Conservation (phyloP, 53 echinoderm and acorn worm species). For the Zoroaster sp. region DNA sequence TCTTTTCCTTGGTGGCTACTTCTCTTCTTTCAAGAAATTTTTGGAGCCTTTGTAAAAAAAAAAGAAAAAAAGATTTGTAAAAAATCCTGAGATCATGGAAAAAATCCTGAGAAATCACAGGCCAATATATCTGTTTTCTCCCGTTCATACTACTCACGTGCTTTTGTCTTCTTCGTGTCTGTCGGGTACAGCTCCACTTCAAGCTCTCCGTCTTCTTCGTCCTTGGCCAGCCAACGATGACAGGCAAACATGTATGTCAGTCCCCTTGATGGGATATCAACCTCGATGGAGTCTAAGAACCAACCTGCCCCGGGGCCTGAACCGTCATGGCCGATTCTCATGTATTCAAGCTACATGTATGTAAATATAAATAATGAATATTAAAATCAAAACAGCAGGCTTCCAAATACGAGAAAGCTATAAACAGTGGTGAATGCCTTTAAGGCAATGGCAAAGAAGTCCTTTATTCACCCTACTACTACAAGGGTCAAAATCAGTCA, state of each 20-base stretch:
- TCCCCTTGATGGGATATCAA: slow-evolving; percentile 92
- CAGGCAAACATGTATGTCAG: slow-evolving; percentile 87
- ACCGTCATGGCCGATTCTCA: slow-evolving; percentile 91
- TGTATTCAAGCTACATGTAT: slow-evolving; percentile 77
- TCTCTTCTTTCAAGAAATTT: not conserved
- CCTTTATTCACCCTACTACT: too few species aligned
- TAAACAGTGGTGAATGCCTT: too few species aligned
- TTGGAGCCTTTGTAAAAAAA: not conserved
- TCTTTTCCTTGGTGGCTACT: too few species aligned
- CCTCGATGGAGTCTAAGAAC: slow-evolving; percentile 90
- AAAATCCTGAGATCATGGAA: too few species aligned
- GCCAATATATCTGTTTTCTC: too few species aligned
- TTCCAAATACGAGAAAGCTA: too few species aligned
- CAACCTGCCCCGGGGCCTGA: slow-evolving; percentile 97
- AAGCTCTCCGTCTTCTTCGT: slow-evolving; percentile 94
- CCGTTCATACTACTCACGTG: slow-evolving; percentile 80
- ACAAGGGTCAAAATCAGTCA: too few species aligned
- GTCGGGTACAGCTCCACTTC: slow-evolving; percentile 94
- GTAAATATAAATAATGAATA: not conserved
- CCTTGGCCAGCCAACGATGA: slow-evolving; percentile 96
- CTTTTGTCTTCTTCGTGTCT: slow-evolving; percentile 80
- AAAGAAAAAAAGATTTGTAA: too few species aligned
- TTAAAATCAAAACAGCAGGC: not conserved
- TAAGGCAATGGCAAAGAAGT: too few species aligned
- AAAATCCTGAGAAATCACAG: too few species aligned